Evolutionary conservation across 2,888 invertebrate species (phyloP), one percentile per base, ranked within the genome.

Genomic region (Euproctis similis): DNA sequence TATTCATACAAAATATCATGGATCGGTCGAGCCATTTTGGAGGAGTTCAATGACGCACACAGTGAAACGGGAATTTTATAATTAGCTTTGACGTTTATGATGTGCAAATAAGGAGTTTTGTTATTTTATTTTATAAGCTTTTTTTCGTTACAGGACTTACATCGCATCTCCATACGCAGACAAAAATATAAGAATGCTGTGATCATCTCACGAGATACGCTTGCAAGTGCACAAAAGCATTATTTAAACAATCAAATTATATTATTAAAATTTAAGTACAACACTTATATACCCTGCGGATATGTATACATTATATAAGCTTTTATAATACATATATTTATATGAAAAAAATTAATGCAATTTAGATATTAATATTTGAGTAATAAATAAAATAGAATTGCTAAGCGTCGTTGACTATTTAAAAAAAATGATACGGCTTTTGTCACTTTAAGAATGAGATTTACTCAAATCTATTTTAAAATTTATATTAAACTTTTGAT

Each of bases 161-260:
- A 89, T 90, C 70, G 85, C 87, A 59, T 89, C 88, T 55, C 89
- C 89, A 36, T 86, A 85, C 69, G 86, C 87, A 38, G 88, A 89
- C 74, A 89, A 87, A 68, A 88, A 88, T 61, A 81, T 88, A 72
- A 80, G 87, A 67, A 86, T 88, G 86, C 73, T 88, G 76, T 88
- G 77, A 86, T 32, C 18, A 34, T 30, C 18, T 34, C 24, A 45
- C 37, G 35, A 47, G 36, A 47, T 49, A 42, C 57, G 62, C 65
- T 71, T 70, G 41, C 35, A 27, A 38, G 31, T 46, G 59, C 61
- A 61, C 61, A 61, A 54, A n/a, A 42, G 34, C 48, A 45, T 45
- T 35, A 31, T 35, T 51, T 54, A 45, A 32, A 48, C 44, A 36
- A 56, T 56, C 62, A 63, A 66, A 59, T 61, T 59, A 59, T 63